These are phyloP conservation scores for Busseola fusca DNA, from an alignment of 2,888 invertebrate species.

Conservation along the genomic window DNA sequence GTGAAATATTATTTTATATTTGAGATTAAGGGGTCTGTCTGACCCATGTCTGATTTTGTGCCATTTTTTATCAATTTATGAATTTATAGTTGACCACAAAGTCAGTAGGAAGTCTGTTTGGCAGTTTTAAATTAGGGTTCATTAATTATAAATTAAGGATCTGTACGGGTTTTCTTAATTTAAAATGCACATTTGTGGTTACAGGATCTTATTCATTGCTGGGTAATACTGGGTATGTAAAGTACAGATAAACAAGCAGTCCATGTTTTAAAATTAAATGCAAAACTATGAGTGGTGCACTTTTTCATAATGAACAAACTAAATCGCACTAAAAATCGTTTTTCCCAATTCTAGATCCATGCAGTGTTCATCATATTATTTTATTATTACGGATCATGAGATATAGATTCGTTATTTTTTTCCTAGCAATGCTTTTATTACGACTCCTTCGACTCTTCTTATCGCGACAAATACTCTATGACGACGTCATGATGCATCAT, in stretches of 20 bases:
- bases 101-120: constrained; percentile 50
- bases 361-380: constrained; percentile 1
- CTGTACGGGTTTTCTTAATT: constrained; percentile 50
- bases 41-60: constrained; percentile 68
- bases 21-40: constrained; percentile 64
- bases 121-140: constrained; percentile 54
- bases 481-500: not conserved
- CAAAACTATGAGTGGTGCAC: not conserved
- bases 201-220: constrained; percentile 18
- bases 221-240: constrained; percentile 2
- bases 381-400: not conserved
- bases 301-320: not conserved
- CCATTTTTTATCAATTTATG: constrained; percentile 61
- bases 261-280: constrained; percentile 3
- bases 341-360: not conserved
- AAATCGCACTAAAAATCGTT: not conserved
- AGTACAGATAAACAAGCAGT: constrained; percentile 22
- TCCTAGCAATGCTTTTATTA: not conserved
- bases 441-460: not conserved
- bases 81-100: constrained; percentile 53
- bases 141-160: constrained; percentile 44
- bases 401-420: not conserved
- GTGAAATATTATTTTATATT: constrained; percentile 57
- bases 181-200: constrained; percentile 39
- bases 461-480: not conserved